phyloP scores from a whole-genome alignment of 2,888 invertebrate genomes.

The Phasia obesa region DNA sequence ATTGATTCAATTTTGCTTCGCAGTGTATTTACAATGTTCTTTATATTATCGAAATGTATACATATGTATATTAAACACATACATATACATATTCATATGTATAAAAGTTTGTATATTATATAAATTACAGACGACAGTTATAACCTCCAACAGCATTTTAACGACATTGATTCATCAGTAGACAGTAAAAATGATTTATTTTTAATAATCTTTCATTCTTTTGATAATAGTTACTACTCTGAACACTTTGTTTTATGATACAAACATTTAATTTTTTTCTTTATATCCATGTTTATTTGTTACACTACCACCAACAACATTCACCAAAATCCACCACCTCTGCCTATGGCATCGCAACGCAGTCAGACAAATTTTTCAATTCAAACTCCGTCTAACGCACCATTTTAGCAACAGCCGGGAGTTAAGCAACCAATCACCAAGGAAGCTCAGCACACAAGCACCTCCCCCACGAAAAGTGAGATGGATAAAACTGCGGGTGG shows the following conservation, averaged over 20 bases:
- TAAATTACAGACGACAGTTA: conserved; percentile 39
- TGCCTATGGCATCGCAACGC: conserved; percentile 35
- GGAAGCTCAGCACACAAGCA: conserved; percentile 72
- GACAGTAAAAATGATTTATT: background rate
- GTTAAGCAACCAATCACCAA: conserved; percentile 74
- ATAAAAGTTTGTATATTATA: background rate
- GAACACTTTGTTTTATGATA: background rate
- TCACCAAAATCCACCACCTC: conserved; percentile 31
- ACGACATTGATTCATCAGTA: conserved; percentile 19
- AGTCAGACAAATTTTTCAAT: conserved; percentile 36
- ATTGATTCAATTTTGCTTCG: too few species aligned
- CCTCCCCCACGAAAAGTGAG: conserved; percentile 73
- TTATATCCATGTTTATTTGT: background rate
- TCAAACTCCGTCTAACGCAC: conserved; percentile 47
- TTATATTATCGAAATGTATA: background rate
- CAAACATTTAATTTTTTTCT: background rate
- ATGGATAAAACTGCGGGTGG: conserved; percentile 68
- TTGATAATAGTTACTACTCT: background rate
- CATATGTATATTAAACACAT: background rate
- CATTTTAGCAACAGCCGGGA: conserved; percentile 66
- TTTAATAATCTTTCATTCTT: conserved; percentile 6
- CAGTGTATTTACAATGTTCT: too few species aligned
- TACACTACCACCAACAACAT: background rate
- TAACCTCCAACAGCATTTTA: conserved; percentile 47
- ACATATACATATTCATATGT: background rate